phyloP scores from a whole-genome alignment of 1,140 invertebrate genomes.

The Atta cephalotes region DNA sequence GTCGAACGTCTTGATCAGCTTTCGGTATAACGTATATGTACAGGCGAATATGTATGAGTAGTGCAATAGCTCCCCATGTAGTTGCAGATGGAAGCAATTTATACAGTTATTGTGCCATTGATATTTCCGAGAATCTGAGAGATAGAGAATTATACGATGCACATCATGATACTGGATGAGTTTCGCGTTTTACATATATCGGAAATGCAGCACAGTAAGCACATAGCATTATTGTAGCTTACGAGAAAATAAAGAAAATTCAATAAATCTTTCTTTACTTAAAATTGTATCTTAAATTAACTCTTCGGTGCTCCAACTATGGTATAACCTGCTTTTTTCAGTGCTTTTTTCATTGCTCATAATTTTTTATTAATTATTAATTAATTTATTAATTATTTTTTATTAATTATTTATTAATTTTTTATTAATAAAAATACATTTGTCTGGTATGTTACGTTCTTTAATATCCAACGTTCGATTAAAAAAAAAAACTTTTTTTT shows the following conservation, averaged over 20 bases:
- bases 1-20: slow-evolving; percentile 37
- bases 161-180: background rate
- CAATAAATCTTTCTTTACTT: background rate
- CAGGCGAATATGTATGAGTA: background rate
- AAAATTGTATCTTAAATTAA: background rate
- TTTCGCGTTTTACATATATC: background rate
- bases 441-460: too few relatives aligned
- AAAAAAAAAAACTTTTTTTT: too few relatives aligned
- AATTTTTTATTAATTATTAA: too few relatives aligned
- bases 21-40: background rate
- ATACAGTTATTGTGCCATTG: background rate
- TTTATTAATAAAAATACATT: too few relatives aligned
- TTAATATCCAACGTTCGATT: too few relatives aligned
- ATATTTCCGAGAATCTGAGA: background rate
- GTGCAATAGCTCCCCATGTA: background rate
- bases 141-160: background rate
- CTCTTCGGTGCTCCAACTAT: too few relatives aligned
- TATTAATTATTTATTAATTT: too few relatives aligned
- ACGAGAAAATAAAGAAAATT: background rate
- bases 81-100: slow-evolving; percentile 20
- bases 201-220: background rate
- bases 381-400: too few relatives aligned
- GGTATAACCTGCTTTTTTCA: too few relatives aligned
- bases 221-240: background rate
- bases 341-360: too few relatives aligned